Conservation (phyloP, 2,113 vertebrate species). For the Rhagologus leucostigma region DNA sequence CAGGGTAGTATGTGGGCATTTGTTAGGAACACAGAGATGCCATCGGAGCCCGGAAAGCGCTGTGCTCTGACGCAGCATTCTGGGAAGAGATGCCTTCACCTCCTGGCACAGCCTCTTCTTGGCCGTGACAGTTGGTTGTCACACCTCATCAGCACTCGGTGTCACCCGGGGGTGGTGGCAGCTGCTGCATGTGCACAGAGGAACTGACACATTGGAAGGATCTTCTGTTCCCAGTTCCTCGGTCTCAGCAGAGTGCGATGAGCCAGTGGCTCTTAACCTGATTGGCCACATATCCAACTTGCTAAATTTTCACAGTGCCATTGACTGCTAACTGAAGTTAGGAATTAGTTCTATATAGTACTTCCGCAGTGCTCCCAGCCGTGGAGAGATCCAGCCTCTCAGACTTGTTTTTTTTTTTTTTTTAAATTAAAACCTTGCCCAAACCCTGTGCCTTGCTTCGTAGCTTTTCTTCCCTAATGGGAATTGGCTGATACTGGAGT, state of each 20-base stretch:
- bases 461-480: neutral
- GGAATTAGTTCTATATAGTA: neutral
- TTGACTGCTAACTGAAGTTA: neutral
- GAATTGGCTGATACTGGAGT: neutral
- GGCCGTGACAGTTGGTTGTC: neutral
- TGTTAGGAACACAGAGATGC: neutral
- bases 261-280: neutral
- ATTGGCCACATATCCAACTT: neutral
- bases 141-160: neutral
- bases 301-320: neutral
- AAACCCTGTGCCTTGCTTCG: neutral
- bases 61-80: accelerated
- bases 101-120: neutral
- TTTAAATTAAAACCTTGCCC: neutral
- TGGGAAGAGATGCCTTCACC: neutral
- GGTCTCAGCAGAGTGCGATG: accelerated
- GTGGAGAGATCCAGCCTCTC: neutral
- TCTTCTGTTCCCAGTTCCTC: neutral
- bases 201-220: neutral
- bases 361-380: accelerated
- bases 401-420: neutral
- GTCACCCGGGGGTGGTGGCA: neutral
- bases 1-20: neutral
- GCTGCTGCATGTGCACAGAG: neutral
- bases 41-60: neutral